Conservation (phyloP, 2,113 vertebrate species). For the Rattus norvegicus region DNA sequence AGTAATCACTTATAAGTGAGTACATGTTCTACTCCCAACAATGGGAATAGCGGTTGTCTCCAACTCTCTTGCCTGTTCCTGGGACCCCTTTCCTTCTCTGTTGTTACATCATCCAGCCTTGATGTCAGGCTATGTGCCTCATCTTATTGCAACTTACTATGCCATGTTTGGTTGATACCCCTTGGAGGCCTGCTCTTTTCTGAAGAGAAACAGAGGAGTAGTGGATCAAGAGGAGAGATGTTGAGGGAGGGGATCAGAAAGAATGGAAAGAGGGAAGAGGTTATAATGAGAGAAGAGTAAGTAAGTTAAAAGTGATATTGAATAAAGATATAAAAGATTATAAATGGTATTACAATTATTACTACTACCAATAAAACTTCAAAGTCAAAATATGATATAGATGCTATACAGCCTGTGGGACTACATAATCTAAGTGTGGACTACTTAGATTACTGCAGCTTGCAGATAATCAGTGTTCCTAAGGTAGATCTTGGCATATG, state of each 20-base stretch:
- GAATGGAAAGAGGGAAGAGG: not conserved
- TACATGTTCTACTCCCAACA: not conserved
- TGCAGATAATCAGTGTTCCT: not conserved
- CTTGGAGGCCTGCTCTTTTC: not conserved
- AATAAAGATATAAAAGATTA: slow-evolving; percentile 19
- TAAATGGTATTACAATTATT: slow-evolving; percentile 34
- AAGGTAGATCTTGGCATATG: not conserved
- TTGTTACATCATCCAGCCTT: not conserved
- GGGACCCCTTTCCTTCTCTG: not conserved
- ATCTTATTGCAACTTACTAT: not conserved
- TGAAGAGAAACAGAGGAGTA: not conserved
- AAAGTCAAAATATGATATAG: not conserved
- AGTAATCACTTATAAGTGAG: not conserved
- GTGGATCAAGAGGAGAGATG: not conserved
- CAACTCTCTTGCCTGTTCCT: not conserved
- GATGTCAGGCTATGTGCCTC: not conserved
- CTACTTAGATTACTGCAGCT: not conserved
- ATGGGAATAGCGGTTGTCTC: not conserved
- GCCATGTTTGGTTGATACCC: not conserved
- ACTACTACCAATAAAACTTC: slow-evolving; percentile 26
- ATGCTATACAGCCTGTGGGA: not conserved
- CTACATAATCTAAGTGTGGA: not conserved
- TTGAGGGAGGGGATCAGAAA: not conserved
- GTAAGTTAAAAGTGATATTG: not conserved
- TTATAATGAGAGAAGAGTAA: not conserved